A percentile compares a stretch with the other conserved stretches of the same genome.
phyloP scores from a whole-genome alignment of 2,888 invertebrate species.

The Troides oblongomaculatus region DNA sequence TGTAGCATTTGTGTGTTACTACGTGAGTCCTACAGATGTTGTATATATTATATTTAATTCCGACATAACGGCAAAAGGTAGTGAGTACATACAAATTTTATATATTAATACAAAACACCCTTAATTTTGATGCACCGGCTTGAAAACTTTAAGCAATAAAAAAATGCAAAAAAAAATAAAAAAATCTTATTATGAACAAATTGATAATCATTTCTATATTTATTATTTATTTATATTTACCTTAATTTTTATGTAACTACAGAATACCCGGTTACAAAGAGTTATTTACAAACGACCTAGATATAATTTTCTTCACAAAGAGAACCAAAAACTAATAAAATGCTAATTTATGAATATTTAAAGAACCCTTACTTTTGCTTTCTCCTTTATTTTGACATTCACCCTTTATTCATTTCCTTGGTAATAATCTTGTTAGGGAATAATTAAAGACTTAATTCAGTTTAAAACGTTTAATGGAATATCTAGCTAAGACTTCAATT shows the following conservation, averaged over 20 bases:
- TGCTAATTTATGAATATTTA: slow-evolving; percentile 1
- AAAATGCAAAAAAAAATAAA: too few relatives aligned
- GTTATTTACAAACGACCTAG: background rate
- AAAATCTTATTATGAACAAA: too few relatives aligned
- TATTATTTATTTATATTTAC: too few relatives aligned
- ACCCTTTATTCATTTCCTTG: slow-evolving; percentile 8
- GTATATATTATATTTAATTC: background rate
- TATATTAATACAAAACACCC: too few relatives aligned
- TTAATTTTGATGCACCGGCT: too few relatives aligned
- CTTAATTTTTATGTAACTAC: too few relatives aligned
- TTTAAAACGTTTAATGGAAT: slow-evolving; percentile 12
- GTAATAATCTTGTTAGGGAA: slow-evolving; percentile 1
- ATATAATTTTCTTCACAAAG: background rate
- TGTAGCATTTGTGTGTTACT: background rate
- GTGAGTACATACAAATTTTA: too few relatives aligned
- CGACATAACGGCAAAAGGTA: too few relatives aligned
- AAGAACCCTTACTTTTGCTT: background rate
- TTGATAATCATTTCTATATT: too few relatives aligned
- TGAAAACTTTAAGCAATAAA: too few relatives aligned
- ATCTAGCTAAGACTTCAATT: slow-evolving; percentile 25
- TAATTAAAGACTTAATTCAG: slow-evolving; percentile 10
- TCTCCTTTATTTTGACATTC: background rate
- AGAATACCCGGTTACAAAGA: background rate
- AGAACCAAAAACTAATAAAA: slow-evolving; percentile 1
- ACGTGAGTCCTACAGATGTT: background rate